Percentiles rank a stretch among this genome's conserved stretches.
Conservation (phyloP, 2,888 invertebrate genomes). For the Drosophila algonquin region DNA sequence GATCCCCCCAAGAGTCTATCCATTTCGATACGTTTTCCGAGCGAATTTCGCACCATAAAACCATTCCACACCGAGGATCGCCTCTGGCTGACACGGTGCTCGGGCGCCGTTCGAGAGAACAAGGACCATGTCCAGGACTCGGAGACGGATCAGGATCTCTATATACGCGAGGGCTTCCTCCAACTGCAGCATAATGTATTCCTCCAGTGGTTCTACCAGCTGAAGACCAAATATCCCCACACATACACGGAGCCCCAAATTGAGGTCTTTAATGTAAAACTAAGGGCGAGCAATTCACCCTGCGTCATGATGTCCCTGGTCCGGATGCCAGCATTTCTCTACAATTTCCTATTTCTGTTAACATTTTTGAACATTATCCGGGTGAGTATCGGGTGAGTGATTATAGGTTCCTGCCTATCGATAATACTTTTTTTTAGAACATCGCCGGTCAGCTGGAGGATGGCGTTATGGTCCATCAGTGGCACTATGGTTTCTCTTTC, state of each 20-base stretch:
- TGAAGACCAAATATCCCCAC: slow-evolving; percentile 8
- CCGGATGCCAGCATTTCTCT: slow-evolving; percentile 60
- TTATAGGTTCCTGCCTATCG: neutral
- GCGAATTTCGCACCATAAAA: slow-evolving; percentile 69
- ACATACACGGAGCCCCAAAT: slow-evolving; percentile 35
- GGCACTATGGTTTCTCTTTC: slow-evolving; percentile 71
- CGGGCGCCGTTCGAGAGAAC: slow-evolving; percentile 51
- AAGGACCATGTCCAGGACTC: slow-evolving; percentile 41
- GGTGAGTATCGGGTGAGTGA: slow-evolving; percentile 51
- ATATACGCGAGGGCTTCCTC: slow-evolving; percentile 77
- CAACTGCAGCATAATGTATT: slow-evolving; percentile 76
- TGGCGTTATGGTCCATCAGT: slow-evolving; percentile 71
- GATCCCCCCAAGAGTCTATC: slow-evolving; percentile 42
- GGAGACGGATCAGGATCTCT: slow-evolving; percentile 63
- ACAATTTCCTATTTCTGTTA: slow-evolving; percentile 70
- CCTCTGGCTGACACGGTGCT: slow-evolving; percentile 78
- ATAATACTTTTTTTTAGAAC: slow-evolving; percentile 47
- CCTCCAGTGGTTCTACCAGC: slow-evolving; percentile 57
- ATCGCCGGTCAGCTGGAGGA: slow-evolving; percentile 63
- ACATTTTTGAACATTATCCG: slow-evolving; percentile 71
- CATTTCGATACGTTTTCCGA: slow-evolving; percentile 72
- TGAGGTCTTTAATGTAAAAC: slow-evolving; percentile 53
- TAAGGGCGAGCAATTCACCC: slow-evolving; percentile 36
- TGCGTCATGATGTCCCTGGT: slow-evolving; percentile 46
- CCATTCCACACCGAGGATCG: slow-evolving; percentile 55